Percentiles rank a stretch among this genome's conserved stretches.
Evolutionary conservation across 2,797 vertebrate genomes (phyloP).

Genomic region (Gila robusta): DNA sequence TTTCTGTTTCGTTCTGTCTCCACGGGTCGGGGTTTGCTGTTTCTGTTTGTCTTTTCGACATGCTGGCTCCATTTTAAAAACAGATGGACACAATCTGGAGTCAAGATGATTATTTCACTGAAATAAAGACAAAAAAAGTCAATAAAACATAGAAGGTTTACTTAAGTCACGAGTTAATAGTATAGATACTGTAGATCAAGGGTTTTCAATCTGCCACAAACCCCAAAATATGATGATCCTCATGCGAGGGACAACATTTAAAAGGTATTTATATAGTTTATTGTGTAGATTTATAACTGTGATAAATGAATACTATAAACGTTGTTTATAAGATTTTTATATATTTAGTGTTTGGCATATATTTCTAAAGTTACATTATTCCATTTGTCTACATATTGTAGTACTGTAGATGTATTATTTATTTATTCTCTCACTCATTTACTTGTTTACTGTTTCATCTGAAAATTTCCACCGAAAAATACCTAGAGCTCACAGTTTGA

Average conservation of each 20-base stretch:
- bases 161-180: background rate
- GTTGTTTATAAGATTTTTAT: too few species aligned
- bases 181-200: background rate
- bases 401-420: background rate
- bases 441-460: background rate
- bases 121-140: background rate
- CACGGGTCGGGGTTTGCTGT: constrained; percentile 84
- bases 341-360: background rate
- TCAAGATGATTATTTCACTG: background rate
- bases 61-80: constrained; percentile 83
- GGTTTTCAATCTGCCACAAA: background rate
- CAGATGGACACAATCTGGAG: constrained; percentile 4
- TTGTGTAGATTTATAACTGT: background rate
- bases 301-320: background rate
- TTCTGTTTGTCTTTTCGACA: constrained; percentile 88
- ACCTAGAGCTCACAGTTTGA: background rate
- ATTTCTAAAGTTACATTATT: background rate
- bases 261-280: too few species aligned
- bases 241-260: background rate
- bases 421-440: background rate
- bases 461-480: background rate
- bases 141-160: background rate
- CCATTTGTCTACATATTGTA: background rate
- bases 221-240: background rate
- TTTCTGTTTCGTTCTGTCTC: constrained; percentile 88